Conservation (phyloP, 2,797 vertebrate genomes). For the Coranthus polyacanthus region DNA sequence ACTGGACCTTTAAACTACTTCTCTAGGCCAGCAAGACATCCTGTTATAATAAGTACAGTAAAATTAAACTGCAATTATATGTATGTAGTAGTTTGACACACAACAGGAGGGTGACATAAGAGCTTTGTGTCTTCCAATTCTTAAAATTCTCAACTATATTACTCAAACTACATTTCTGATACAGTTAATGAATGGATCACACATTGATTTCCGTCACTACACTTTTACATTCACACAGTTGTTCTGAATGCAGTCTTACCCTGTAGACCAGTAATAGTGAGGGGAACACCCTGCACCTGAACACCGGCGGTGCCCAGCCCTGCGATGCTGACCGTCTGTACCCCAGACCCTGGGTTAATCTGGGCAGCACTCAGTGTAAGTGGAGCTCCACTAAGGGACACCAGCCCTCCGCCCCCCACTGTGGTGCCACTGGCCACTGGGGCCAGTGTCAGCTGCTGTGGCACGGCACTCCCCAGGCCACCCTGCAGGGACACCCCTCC, state of each 20-base stretch:
- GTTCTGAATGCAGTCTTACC: constrained; percentile 83
- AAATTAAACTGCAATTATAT: background rate
- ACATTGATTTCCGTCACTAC: background rate
- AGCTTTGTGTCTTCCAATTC: background rate
- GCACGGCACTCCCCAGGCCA: constrained; percentile 91
- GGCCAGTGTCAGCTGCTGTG: constrained; percentile 95
- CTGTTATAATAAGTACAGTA: background rate
- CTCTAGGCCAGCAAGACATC: constrained; percentile 1
- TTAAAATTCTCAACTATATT: background rate
- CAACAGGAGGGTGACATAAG: background rate
- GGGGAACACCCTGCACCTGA: constrained; percentile 96
- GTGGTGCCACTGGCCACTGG: constrained; percentile 92
- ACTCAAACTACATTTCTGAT: background rate
- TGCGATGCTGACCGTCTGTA: constrained; percentile 98
- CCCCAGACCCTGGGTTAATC: constrained; percentile 94
- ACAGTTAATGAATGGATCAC: background rate
- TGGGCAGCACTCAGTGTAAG: constrained; percentile 96
- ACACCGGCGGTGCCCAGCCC: constrained; percentile 93
- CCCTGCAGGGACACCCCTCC: constrained; percentile 92
- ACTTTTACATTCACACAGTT: constrained; percentile 17
- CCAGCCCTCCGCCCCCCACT: constrained; percentile 91
- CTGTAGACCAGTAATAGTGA: constrained; percentile 96
- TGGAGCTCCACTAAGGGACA: constrained; percentile 93
- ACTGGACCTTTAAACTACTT: background rate
- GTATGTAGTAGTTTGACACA: background rate